Evolutionary conservation across 2,888 invertebrate species (phyloP), one percentile per base, ranked within the genome.

Genomic region (Reticulitermes lucifugus): DNA sequence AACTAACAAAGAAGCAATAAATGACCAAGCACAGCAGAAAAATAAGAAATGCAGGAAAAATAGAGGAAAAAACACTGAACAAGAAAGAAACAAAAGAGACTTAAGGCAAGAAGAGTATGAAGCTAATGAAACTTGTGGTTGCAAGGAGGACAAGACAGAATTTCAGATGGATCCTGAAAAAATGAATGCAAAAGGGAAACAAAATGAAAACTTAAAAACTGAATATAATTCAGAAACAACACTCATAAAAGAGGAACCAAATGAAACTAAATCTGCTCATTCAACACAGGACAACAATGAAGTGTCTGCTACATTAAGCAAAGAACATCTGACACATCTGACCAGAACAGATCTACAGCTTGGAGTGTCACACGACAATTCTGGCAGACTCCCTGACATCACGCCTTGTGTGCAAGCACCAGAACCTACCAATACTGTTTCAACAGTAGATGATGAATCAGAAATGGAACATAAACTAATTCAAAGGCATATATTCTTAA

Each of bases 391-490:
- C 29, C 81, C 81, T 21, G 70, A 81, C 12, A 9, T 70, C 9
- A 70, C 43, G 25, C 22, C n/a, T 0, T n/a, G 43, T n/a, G 43
- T 70, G 18, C 35, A 43, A 43, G 60, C 60, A 21, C 60, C 60
- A 65, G n/a, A 43, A 41, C 43, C 65, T 22, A 60, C 35, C 21
- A 59, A 81, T n/a, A 35, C 41, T 43, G 12, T 41, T 46, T 21
- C 77, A 43, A 46, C 46, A 9, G 21, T 18, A 93, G 46, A 60
- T 25, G 65, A 81, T 12, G 93, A 93, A 65, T 93, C 93, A 84
- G 93, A 93, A 84, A 91, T 94, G 80, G 93, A 94, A 81, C 94
- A 94, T 88, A 93, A 94, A 87, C 94, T 94, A 87, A 94, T 92
- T 88, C 95, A 95, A 83, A 92, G 95, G 18, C 93, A 93, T 89